Evolutionary conservation across 2,797 vertebrate species (phyloP).

Genomic region (Tamandua tetradactyla): DNA sequence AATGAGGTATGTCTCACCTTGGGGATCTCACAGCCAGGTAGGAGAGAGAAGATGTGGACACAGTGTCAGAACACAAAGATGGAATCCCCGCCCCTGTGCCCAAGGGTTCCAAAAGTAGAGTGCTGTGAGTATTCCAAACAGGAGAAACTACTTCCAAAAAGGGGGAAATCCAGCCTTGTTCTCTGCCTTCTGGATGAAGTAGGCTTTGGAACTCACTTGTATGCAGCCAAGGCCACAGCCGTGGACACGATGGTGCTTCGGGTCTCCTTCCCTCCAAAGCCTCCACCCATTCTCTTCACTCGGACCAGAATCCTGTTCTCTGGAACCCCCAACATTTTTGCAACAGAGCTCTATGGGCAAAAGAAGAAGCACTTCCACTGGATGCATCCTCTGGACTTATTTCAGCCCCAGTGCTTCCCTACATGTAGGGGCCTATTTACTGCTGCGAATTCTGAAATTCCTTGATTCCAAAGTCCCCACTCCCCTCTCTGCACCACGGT

Average conservation of each 20-base stretch:
- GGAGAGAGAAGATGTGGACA: not conserved
- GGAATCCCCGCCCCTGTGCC: not conserved
- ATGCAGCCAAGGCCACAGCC: slow-evolving; percentile 92
- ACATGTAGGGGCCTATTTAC: not conserved
- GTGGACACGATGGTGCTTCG: slow-evolving; percentile 89
- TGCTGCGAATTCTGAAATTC: not conserved
- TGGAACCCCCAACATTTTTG: slow-evolving; percentile 91
- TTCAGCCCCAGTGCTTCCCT: not conserved
- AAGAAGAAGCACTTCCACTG: slow-evolving; percentile 53
- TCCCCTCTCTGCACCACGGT: no score
- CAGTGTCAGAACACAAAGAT: not conserved
- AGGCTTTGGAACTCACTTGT: slow-evolving; percentile 87
- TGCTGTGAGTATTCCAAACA: not conserved
- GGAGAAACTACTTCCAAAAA: not conserved
- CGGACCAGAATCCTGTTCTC: slow-evolving; percentile 91
- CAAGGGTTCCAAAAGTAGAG: not conserved
- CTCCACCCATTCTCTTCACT: slow-evolving; percentile 97
- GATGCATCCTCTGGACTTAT: not conserved
- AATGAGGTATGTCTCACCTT: fast-evolving
- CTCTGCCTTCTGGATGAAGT: not conserved
- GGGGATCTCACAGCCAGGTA: not conserved
- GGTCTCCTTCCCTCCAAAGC: slow-evolving; percentile 96
- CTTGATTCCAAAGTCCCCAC: not conserved
- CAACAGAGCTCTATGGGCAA: slow-evolving; percentile 83
- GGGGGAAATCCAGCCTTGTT: not conserved